Evolutionary conservation across 1,140 invertebrate species (phyloP), one percentile per base, ranked within the genome.

Genomic region (Samia ricini): DNA sequence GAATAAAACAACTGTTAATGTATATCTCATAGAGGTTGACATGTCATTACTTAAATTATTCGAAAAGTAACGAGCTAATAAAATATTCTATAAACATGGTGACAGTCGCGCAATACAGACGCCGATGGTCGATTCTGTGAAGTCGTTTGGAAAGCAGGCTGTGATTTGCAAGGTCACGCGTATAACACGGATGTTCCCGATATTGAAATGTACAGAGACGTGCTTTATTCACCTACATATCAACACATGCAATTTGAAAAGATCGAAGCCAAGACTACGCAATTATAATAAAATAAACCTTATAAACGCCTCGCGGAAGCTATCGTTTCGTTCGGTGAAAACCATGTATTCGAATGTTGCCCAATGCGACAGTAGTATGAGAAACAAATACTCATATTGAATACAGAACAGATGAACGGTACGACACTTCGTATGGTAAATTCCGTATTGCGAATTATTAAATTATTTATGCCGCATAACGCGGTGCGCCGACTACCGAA

Each of bases 361-460:
- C 84, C 83, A 85, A 87, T 82, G 84, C 84, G 83, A 86, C 83
- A 86, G 79, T 65, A 88, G 79, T 90, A 90, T 90, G 87, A 90
- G 87, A 90, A 90, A 84, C 83, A 86, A 83, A 88, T 83, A 90
- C 85, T 88, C 88, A 90, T 90, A 88, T 86, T 83, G 88, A 90
- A 90, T 90, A 90, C 85, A 77, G 85, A 90, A 42, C 67, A 77
- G 83, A 84, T 66, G 76, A 90, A 88, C 85, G 88, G 85, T 88
- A 87, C 83, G 82, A 80, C 79, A 83, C 75, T 78, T 68, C 66
- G 77, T 88, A 90, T 90, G 85, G 79, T 88, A 90, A 88, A 90
- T 90, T 88, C 85, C 81, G 88, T 88, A 88, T 87, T 82, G 88
- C 88, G 88, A 90, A 90, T 90, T 90, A 90, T 90, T 90, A 90